Evolutionary conservation across 2,797 vertebrate genomes (phyloP).

Genomic region (Xiphophorus birchmanni): DNA sequence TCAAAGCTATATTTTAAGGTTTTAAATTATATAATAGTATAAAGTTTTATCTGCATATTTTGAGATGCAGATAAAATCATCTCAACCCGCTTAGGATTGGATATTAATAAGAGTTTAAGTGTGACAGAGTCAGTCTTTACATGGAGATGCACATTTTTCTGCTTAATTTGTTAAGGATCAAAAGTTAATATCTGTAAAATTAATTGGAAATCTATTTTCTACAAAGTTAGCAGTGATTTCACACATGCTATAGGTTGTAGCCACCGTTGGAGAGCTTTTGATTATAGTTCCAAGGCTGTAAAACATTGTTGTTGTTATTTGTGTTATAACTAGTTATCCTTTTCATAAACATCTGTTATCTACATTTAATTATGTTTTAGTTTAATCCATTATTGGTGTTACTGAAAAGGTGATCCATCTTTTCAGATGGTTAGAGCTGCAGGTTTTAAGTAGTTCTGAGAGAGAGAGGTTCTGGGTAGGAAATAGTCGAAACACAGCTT

Average conservation of each 20-base stretch:
- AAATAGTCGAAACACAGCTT: conserved; percentile 7
- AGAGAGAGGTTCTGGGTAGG: neutral
- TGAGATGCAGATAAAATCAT: neutral
- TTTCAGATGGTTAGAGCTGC: neutral
- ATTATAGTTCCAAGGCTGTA: neutral
- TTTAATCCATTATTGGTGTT: neutral
- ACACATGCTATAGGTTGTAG: neutral
- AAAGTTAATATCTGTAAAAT: neutral
- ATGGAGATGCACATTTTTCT: neutral
- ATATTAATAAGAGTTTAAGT: neutral
- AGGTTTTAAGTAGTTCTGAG: neutral
- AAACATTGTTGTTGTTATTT: neutral
- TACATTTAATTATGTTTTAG: neutral
- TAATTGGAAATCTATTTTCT: neutral
- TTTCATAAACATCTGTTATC: neutral
- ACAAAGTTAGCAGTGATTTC: neutral
- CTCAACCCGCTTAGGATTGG: neutral
- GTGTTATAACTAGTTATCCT: too few species aligned
- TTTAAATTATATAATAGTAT: neutral
- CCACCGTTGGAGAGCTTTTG: neutral
- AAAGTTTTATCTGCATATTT: neutral
- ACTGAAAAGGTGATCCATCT: neutral
- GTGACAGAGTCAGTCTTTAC: neutral
- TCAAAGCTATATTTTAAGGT: neutral
- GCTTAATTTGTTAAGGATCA: neutral